Evolutionary conservation across 2,888 invertebrate species (phyloP).

Genomic region (Cataglyphis livida): DNA sequence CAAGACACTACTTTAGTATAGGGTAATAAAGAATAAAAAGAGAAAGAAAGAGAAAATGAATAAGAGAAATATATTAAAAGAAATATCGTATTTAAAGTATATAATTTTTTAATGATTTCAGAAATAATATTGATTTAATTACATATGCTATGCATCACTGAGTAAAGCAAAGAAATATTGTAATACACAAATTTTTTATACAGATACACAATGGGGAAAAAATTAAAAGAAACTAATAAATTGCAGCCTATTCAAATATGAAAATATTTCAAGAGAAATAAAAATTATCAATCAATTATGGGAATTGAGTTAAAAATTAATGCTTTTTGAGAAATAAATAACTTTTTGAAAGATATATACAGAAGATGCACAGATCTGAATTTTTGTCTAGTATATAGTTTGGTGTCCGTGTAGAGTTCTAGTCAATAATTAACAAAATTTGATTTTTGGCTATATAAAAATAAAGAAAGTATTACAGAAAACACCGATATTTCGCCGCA

Average conservation of each 20-base stretch:
- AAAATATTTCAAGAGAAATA: background rate
- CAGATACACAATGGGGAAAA: background rate
- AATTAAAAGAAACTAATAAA: too few relatives aligned
- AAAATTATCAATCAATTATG: slow-evolving; percentile 5
- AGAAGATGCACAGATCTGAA: slow-evolving; percentile 7
- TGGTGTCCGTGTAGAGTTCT: background rate
- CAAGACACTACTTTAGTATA: slow-evolving; percentile 49
- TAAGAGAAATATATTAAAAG: slow-evolving; percentile 36
- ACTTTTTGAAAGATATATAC: slow-evolving; percentile 9
- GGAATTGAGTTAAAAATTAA: background rate
- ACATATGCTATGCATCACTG: background rate
- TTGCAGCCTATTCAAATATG: too few relatives aligned
- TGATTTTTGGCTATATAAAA: slow-evolving; percentile 5
- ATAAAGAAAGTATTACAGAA: slow-evolving; percentile 43
- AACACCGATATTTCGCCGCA: slow-evolving; percentile 1
- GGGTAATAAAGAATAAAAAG: slow-evolving; percentile 34
- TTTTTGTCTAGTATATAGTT: slow-evolving; percentile 7
- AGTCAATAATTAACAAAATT: slow-evolving; percentile 39
- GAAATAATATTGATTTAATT: slow-evolving; percentile 22
- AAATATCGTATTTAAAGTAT: slow-evolving; percentile 10
- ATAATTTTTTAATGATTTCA: background rate
- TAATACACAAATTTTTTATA: background rate
- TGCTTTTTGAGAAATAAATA: background rate
- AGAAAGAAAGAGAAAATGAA: slow-evolving; percentile 34
- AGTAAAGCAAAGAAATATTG: background rate